Evolutionary conservation across 2,113 vertebrate genomes (phyloP).

Genomic region (Glaucidium brasilianum): DNA sequence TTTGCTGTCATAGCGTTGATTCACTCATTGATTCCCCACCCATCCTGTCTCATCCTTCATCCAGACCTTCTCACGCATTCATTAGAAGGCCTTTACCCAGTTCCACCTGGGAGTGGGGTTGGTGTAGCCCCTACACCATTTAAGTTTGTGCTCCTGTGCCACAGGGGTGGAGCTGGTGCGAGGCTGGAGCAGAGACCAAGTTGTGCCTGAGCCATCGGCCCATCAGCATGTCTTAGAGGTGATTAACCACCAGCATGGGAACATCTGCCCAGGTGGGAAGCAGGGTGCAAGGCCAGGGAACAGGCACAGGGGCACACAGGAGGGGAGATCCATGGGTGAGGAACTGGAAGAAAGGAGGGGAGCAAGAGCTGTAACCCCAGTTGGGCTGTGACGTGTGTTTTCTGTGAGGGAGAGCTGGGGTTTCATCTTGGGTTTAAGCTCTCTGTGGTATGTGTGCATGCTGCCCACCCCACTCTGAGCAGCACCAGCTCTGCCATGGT

Average conservation of each 20-base stretch:
- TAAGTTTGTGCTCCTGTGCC: neutral
- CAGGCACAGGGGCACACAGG: neutral
- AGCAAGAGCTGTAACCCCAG: neutral
- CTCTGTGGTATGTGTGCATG: neutral
- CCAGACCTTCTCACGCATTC: neutral
- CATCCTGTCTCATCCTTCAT: neutral
- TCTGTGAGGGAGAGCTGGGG: neutral
- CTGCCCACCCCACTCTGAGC: neutral
- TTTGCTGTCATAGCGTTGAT: neutral
- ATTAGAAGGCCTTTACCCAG: neutral
- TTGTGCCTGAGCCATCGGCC: neutral
- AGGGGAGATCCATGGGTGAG: fast-evolving
- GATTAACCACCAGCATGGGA: neutral
- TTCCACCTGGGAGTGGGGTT: neutral
- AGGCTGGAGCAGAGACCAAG: neutral
- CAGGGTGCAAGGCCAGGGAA: neutral
- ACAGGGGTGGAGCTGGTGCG: neutral
- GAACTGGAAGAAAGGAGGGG: neutral
- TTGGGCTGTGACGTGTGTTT: neutral
- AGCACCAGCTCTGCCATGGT: neutral
- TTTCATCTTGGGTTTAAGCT: neutral
- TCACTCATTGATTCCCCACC: constrained; percentile 14
- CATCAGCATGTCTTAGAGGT: fast-evolving
- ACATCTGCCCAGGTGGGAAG: neutral
- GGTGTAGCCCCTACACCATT: neutral